Conservation (phyloP, 2,888 invertebrate genomes). For the Dicroscelio sp. region DNA sequence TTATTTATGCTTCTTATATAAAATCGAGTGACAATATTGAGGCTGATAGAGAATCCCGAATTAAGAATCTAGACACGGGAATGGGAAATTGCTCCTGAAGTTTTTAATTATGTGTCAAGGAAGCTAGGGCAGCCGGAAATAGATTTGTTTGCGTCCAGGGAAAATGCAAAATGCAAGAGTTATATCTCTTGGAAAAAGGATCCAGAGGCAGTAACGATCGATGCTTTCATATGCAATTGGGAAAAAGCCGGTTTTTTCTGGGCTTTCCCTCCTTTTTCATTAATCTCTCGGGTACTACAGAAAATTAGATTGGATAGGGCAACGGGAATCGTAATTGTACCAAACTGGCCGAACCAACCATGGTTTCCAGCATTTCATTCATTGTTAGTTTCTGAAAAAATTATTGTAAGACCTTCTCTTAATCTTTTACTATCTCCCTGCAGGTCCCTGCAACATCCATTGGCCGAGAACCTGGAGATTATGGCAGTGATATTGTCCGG, state of each 20-base stretch:
- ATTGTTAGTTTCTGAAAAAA: not conserved
- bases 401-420: too few relatives aligned
- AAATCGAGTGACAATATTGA: constrained; percentile 46
- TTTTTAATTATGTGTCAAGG: not conserved
- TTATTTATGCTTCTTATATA: not conserved
- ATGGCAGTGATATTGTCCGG: too few relatives aligned
- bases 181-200: not conserved
- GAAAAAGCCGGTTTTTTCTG: not conserved
- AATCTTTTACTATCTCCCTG: too few relatives aligned
- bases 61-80: constrained; percentile 44
- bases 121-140: not conserved
- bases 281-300: not conserved
- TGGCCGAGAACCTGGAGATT: too few relatives aligned
- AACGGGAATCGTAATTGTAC: not conserved
- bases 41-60: constrained; percentile 51
- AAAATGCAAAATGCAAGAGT: not conserved
- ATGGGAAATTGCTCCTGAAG: constrained; percentile 41
- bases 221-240: not conserved
- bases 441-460: too few relatives aligned
- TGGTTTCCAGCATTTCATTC: not conserved
- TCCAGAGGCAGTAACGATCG: not conserved
- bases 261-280: not conserved
- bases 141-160: not conserved
- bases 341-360: not conserved
- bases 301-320: not conserved